These are phyloP conservation scores for Hybos culiciformis DNA, from an alignment of 2,888 invertebrate genomes.

Conservation along the genomic window DNA sequence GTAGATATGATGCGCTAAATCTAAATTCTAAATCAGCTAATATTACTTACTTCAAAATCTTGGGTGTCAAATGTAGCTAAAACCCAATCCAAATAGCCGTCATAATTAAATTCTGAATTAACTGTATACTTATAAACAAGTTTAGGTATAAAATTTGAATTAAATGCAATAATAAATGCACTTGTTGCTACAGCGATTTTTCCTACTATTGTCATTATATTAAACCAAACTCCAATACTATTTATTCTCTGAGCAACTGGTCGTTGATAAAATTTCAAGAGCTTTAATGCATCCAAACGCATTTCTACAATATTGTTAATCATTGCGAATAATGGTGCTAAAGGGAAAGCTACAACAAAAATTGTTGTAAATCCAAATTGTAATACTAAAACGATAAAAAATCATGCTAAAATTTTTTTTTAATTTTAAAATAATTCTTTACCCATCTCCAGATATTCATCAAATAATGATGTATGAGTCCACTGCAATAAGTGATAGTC, in stretches of 20 bases:
- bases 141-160: conserved; percentile 69
- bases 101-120: conserved; percentile 38
- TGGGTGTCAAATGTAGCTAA: conserved; percentile 50
- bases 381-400: conserved; percentile 41
- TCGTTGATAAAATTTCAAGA: conserved; percentile 55
- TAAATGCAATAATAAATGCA: conserved; percentile 71
- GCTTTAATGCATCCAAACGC: conserved; percentile 69
- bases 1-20: no score
- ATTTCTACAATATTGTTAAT: conserved; percentile 74
- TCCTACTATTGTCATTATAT: conserved; percentile 58
- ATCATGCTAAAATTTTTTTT: neutral
- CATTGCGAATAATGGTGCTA: conserved; percentile 70
- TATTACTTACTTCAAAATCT: conserved; percentile 38
- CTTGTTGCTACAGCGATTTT: conserved; percentile 65
- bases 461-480: conserved; percentile 54
- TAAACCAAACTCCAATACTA: conserved; percentile 68
- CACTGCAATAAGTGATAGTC: conserved; percentile 54
- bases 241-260: conserved; percentile 60
- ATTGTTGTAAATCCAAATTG: conserved; percentile 79
- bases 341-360: conserved; percentile 73
- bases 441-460: conserved; percentile 81
- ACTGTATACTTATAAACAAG: conserved; percentile 47
- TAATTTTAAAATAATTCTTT: conserved; percentile 18
- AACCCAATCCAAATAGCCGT: conserved; percentile 55
- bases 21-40: no score